Evolutionary conservation across 1,140 invertebrate species (phyloP), one percentile per base, ranked within the genome.

Genomic region (Drosophila santomea): DNA sequence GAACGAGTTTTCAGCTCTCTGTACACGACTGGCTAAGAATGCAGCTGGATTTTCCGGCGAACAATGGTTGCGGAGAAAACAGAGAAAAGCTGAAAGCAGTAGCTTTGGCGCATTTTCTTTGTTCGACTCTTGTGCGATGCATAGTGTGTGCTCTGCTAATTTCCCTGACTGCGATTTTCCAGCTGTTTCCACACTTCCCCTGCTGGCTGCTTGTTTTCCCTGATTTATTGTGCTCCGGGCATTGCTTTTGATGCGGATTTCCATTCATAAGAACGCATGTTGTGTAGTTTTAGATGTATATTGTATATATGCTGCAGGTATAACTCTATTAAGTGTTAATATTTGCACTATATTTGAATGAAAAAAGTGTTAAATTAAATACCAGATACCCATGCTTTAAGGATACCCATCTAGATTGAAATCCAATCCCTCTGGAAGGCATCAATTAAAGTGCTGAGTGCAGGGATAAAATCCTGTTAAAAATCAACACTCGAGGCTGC

Each of bases 131-230:
- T 73, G 47, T 73, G 54, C 39, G 32, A 43, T 17, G 45, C 32
- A 48, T 12, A 36, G 41, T 51, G 51, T 62, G 23, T 57, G 50
- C 51, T 39, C 10, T 62, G 68, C 57, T 74, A 56, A 74, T 74
- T 74, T 74, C 51, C 58, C 60, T 17, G 36, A 38, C 72, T 63
- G 43, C 50, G 23, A 74, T 74, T 74, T 74, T 38, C 45, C 66
- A 72, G 52, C 44, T 72, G 64, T 14, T 58, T 20, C 17, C 51
- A 8, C 50, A 35, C 67, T 66, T 54, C 6, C 38, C 43, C 56
- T 64, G 54, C 48, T 52, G n/a, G 23, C 54, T 32, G 45, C 47
- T 54, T 20, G 44, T 52, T 73, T 74, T 47, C 15, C 39, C 47
- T 74, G 59, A 74, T 74, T 74, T 64, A 74, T 62, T 50, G 44